Conservation (phyloP, 2,797 vertebrate genomes). For the Leuciscus waleckii region DNA sequence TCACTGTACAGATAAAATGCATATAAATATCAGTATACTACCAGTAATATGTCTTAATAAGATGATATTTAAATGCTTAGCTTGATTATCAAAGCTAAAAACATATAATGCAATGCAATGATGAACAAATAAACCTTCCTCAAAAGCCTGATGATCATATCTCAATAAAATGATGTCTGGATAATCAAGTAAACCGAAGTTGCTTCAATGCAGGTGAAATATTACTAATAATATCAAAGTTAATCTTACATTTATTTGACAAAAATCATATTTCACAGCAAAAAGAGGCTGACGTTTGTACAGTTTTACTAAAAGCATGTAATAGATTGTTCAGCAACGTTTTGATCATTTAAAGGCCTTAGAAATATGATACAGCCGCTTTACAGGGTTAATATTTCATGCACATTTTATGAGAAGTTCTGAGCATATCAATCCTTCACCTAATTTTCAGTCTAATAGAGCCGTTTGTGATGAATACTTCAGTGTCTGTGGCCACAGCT, state of each 20-base stretch:
- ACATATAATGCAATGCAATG: not conserved
- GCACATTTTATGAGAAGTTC: not conserved
- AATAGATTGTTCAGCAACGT: not conserved
- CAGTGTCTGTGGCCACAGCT: not conserved
- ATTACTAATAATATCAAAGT: not conserved
- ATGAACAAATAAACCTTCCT: too few relatives aligned
- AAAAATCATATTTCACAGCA: not conserved
- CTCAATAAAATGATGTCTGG: not conserved
- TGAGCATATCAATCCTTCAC: not conserved
- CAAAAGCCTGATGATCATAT: too few relatives aligned
- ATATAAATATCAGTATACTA: too few relatives aligned
- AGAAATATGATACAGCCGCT: not conserved
- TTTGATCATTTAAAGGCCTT: not conserved
- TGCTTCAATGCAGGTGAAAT: not conserved
- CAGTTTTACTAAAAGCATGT: not conserved
- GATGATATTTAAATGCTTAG: too few relatives aligned
- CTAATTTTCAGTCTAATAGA: not conserved
- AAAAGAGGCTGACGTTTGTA: not conserved
- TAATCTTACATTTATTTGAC: not conserved
- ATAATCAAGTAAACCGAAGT: too few relatives aligned
- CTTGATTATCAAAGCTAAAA: not conserved
- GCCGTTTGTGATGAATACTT: not conserved
- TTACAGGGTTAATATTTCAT: not conserved
- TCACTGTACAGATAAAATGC: too few relatives aligned
- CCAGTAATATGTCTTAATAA: too few relatives aligned